Evolutionary conservation across 2,113 vertebrate species (phyloP), one percentile per base, ranked within the genome.

Genomic region (Grammomys surdaster): DNA sequence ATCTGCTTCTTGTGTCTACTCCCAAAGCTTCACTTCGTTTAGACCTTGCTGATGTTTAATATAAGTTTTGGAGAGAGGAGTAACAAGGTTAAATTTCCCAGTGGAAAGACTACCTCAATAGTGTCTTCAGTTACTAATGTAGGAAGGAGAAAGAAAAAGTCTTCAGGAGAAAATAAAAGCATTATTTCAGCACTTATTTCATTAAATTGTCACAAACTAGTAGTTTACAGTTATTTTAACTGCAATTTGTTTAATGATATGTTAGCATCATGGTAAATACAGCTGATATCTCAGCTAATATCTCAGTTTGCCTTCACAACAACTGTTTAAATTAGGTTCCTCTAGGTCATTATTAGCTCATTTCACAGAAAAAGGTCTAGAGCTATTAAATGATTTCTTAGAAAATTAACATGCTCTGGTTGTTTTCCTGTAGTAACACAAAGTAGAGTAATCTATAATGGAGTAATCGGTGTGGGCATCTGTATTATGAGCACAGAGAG

Each of bases 61-160:
- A 40, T 11, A 7, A 87, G 76, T 94, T 65, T 84, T 95, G 69
- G 63, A 92, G 36, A 94, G 5, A 88, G 4, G 22, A 93, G 3
- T 22, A 54, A 93, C 54, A 36, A 94, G 24, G 26, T 81, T 92
- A 80, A 81, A 58, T 94, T 96, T 96, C n/a, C 14, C 80, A 78
- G 13, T 22, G 81, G 48, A 88, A 91, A 58, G 10, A 63, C 58
- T 94, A 48, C 11, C 20, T 94, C 28, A 88, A 75, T 90, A 58
- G 5, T 75, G 36, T 92, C 86, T 88, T 60, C 5, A 56, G 69
- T 95, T 90, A 54, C 20, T 31, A 92, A 14, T 88, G 12, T 22
- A 94, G 76, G 19, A 82, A 75, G 63, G 20, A 48, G 5, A 22
- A 31, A 51, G 20, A 65, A 69, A 58, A 36, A 1, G 7, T 81